Percentiles rank a stretch among this genome's conserved stretches.
These are phyloP conservation scores for Heliconius hortense DNA, from an alignment of 2,888 invertebrate species.

Conservation along the genomic window DNA sequence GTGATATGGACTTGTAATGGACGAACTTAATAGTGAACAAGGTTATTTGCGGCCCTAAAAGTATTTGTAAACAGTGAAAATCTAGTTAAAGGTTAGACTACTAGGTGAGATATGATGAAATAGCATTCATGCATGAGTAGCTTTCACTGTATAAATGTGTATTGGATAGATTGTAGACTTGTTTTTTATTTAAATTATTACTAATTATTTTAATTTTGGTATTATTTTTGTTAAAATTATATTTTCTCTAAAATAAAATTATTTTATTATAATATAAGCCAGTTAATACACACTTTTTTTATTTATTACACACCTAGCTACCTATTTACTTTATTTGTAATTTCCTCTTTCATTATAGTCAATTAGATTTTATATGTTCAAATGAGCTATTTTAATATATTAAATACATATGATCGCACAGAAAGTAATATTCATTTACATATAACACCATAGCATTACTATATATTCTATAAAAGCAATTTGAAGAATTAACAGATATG, in stretches of 20 bases:
- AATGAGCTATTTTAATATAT: neutral
- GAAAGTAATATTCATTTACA: neutral
- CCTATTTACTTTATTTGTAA: neutral
- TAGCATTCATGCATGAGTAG: slow-evolving; percentile 14
- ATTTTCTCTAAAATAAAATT: neutral
- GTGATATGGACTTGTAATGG: slow-evolving; percentile 25
- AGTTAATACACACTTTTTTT: neutral
- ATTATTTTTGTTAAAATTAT: neutral
- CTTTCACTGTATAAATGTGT: neutral
- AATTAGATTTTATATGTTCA: neutral
- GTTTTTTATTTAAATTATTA: neutral
- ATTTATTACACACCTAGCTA: neutral
- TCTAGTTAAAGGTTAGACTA: neutral
- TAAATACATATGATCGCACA: neutral
- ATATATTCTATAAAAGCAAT: neutral
- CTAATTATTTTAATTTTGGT: neutral
- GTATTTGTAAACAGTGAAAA: slow-evolving; percentile 36
- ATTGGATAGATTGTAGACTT: neutral
- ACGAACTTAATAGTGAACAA: slow-evolving; percentile 13
- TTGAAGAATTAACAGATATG: too few species aligned
- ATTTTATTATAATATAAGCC: neutral
- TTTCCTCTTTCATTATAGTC: neutral
- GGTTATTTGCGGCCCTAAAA: slow-evolving; percentile 27
- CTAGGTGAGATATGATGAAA: slow-evolving; percentile 25
- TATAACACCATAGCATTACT: neutral